A percentile compares a stretch with the other conserved stretches of the same genome.
Evolutionary conservation across 53 echinoderm and acorn worm genomes (phyloP).

Genomic region (Glandiceps talaboti): DNA sequence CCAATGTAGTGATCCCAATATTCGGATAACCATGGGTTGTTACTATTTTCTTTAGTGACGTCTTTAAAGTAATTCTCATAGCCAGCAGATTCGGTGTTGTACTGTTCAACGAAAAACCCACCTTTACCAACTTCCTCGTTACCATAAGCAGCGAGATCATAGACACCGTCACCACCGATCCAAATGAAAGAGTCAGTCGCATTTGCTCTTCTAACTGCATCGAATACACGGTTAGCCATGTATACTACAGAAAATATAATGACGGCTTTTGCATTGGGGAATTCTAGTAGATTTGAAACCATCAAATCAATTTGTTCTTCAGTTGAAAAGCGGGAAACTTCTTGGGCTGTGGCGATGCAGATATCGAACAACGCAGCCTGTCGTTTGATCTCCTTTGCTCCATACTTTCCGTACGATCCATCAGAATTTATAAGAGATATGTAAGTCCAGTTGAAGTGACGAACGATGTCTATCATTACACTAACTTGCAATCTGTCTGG

Average conservation of each 20-base stretch:
- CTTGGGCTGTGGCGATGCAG: constrained; percentile 1
- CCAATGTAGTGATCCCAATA: background rate
- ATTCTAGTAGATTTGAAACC: background rate
- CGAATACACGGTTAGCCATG: background rate
- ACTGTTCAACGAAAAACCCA: background rate
- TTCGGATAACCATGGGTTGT: constrained; percentile 8
- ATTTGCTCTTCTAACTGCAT: background rate
- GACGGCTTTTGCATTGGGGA: background rate
- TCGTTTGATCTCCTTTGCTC: constrained; percentile 10
- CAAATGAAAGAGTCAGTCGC: background rate
- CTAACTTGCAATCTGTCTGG: constrained; percentile 17
- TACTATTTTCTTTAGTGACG: background rate
- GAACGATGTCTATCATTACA: constrained; percentile 7
- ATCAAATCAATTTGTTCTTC: constrained; percentile 1
- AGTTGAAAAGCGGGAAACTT: background rate
- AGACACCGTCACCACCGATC: background rate
- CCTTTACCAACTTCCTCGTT: background rate
- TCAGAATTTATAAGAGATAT: constrained; percentile 24
- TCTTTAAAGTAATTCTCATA: background rate
- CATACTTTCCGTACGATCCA: constrained; percentile 28
- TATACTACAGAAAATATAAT: background rate
- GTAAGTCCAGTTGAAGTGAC: constrained; percentile 19
- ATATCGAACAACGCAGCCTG: constrained; percentile 2
- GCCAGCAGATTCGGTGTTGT: background rate
- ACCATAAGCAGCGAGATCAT: background rate